A percentile compares a stretch with the other conserved stretches of the same genome.
These are phyloP conservation scores for Hydrozoanthus gracilis DNA, from an alignment of 92 coral and sea anemone species.

Conservation along the genomic window DNA sequence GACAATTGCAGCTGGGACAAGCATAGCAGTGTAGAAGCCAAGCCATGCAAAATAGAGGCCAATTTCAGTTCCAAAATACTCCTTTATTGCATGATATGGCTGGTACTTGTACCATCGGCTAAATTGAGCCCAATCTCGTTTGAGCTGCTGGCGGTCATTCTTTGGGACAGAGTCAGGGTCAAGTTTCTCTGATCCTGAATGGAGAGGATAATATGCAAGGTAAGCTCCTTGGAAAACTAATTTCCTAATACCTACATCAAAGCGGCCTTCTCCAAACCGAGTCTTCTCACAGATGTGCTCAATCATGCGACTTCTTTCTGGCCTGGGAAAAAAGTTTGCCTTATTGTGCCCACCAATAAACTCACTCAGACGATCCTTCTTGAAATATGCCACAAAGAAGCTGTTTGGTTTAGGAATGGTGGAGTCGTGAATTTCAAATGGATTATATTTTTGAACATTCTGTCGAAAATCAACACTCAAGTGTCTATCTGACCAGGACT, in stretches of 20 bases:
- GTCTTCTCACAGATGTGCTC: constrained; percentile 79
- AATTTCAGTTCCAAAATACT: constrained; percentile 95
- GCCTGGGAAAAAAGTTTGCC: constrained; percentile 80
- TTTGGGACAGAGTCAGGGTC: constrained; percentile 69
- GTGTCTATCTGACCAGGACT: constrained; percentile 78
- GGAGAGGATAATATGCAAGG: constrained; percentile 88
- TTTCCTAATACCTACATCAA: constrained; percentile 85
- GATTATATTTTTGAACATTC: constrained; percentile 68
- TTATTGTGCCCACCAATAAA: constrained; percentile 77
- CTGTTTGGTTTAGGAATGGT: constrained; percentile 60
- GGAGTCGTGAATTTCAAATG: constrained; percentile 75
- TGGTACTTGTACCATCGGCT: constrained; percentile 93
- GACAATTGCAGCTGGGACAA: constrained; percentile 90
- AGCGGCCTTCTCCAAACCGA: constrained; percentile 73
- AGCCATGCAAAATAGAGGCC: constrained; percentile 98
- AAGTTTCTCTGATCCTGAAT: constrained; percentile 85
- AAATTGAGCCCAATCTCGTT: constrained; percentile 92
- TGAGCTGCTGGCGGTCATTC: constrained; percentile 77
- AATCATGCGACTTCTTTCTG: constrained; percentile 96
- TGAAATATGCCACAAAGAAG: constrained; percentile 89
- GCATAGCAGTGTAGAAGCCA: constrained; percentile 95
- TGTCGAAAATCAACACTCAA: constrained; percentile 61
- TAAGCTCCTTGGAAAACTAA: constrained; percentile 80
- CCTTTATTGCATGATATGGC: constrained; percentile 93
- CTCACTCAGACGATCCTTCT: constrained; percentile 69